phyloP scores from a whole-genome alignment of 2,888 invertebrate species.

The Griposia aprilina region DNA sequence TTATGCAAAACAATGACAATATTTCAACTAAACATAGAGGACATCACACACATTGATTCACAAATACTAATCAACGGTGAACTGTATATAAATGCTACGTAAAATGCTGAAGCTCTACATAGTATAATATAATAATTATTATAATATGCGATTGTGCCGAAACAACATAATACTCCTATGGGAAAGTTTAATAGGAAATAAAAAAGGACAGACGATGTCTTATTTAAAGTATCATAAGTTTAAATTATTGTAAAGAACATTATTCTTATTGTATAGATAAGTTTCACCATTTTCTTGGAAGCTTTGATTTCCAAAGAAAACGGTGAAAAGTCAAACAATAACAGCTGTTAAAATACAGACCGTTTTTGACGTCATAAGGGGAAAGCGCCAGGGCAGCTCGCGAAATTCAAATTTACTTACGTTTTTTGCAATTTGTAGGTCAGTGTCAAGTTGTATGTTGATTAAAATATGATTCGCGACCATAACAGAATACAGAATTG shows the following conservation, averaged over 20 bases:
- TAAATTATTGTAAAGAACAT: not conserved
- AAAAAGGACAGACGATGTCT: not conserved
- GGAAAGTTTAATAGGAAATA: constrained; percentile 15
- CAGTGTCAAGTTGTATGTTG: too few relatives aligned
- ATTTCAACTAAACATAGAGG: constrained; percentile 15
- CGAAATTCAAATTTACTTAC: too few relatives aligned
- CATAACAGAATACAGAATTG: too few relatives aligned
- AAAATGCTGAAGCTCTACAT: constrained; percentile 65
- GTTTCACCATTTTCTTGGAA: not conserved
- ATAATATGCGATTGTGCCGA: constrained; percentile 49
- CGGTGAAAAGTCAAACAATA: not conserved
- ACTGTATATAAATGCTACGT: constrained; percentile 58
- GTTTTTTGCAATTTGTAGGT: too few relatives aligned
- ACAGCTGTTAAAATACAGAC: too few relatives aligned
- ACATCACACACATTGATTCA: constrained; percentile 36
- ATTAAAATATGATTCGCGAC: too few relatives aligned
- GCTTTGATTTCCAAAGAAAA: not conserved
- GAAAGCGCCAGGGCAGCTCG: too few relatives aligned
- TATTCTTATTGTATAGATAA: not conserved
- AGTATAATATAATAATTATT: constrained; percentile 28
- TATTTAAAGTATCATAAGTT: not conserved
- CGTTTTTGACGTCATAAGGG: too few relatives aligned
- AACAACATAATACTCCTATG: constrained; percentile 20
- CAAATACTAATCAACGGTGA: constrained; percentile 22
- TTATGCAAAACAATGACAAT: constrained; percentile 27